Evolutionary conservation across 2,797 vertebrate species (phyloP).

Genomic region (Macrochelys suwanniensis): DNA sequence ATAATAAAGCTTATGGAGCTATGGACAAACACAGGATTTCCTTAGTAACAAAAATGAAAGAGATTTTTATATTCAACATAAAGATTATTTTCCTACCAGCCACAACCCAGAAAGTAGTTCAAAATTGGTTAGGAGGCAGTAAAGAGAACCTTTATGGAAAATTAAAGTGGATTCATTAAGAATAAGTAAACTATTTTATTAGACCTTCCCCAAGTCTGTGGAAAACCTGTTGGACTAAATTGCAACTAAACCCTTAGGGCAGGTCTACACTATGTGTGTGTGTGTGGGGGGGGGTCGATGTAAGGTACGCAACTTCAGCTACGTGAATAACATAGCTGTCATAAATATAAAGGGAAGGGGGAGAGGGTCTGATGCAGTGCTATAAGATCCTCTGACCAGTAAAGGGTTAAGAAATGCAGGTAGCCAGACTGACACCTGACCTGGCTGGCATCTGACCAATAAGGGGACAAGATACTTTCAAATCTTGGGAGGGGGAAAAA

Average conservation of each 20-base stretch:
- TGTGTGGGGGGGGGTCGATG: too few relatives aligned
- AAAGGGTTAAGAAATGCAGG: too few relatives aligned
- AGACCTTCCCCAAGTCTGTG: neutral
- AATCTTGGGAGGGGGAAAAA: too few relatives aligned
- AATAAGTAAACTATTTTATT: neutral
- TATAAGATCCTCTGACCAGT: too few relatives aligned
- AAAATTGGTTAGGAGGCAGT: neutral
- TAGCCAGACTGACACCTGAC: too few relatives aligned
- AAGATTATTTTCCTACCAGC: neutral
- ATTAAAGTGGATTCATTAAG: neutral
- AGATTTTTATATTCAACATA: neutral
- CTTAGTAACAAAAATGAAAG: neutral
- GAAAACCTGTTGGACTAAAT: neutral
- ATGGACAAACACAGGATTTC: neutral
- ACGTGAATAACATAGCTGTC: too few relatives aligned
- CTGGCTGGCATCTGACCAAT: too few relatives aligned
- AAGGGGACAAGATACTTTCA: too few relatives aligned
- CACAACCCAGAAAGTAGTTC: neutral
- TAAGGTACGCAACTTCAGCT: too few relatives aligned
- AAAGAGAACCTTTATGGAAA: neutral
- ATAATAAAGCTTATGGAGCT: neutral
- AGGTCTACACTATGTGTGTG: too few relatives aligned
- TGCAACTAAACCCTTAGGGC: neutral
- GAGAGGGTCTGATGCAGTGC: too few relatives aligned
- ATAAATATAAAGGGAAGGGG: too few relatives aligned